These are phyloP conservation scores for Thamnaconus septentrionalis DNA, from an alignment of 2,113 vertebrate genomes.

Conservation along the genomic window DNA sequence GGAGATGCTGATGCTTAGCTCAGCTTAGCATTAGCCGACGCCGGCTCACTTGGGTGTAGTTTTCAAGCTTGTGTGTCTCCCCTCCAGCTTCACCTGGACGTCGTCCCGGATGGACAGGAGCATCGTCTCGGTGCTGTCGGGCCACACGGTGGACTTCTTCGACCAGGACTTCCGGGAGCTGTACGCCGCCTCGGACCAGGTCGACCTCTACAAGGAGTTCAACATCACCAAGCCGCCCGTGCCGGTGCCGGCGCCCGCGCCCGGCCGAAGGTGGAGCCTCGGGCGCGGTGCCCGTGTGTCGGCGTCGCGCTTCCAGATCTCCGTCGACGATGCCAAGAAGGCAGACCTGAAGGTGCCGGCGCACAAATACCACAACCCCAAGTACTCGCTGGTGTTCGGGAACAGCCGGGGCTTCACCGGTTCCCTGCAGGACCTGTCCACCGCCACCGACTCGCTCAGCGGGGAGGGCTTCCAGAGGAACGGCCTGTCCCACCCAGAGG, in stretches of 20 bases:
- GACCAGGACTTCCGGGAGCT: slow-evolving; percentile 93
- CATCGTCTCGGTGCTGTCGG: slow-evolving; percentile 87
- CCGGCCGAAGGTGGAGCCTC: slow-evolving; percentile 56
- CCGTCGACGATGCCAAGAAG: slow-evolving; percentile 54
- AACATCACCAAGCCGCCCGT: slow-evolving; percentile 68
- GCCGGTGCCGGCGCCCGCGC: slow-evolving; percentile 46
- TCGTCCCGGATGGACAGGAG: slow-evolving; percentile 90
- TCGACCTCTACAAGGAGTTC: slow-evolving; percentile 86
- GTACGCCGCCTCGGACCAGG: slow-evolving; percentile 88
- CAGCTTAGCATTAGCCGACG: no score
- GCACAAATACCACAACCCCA: slow-evolving; percentile 93
- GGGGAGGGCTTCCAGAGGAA: slow-evolving; percentile 20
- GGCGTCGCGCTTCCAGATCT: slow-evolving; percentile 73
- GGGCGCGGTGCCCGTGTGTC: slow-evolving; percentile 49
- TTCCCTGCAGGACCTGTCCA: slow-evolving; percentile 73
- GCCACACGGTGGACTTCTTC: slow-evolving; percentile 87
- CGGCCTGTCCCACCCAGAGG: slow-evolving; percentile 19
- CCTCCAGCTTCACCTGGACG: slow-evolving; percentile 90
- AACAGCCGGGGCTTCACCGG: slow-evolving; percentile 61
- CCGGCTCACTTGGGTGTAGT: no score
- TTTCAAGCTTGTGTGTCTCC: neutral
- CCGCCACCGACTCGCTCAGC: slow-evolving; percentile 15
- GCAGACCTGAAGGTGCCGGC: slow-evolving; percentile 80
- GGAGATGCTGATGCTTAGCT: no score
- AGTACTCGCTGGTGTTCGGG: slow-evolving; percentile 88